A percentile compares a stretch with the other conserved stretches of the same genome.
Evolutionary conservation across 1,140 invertebrate species (phyloP).

Genomic region (Drosophila setifemur): DNA sequence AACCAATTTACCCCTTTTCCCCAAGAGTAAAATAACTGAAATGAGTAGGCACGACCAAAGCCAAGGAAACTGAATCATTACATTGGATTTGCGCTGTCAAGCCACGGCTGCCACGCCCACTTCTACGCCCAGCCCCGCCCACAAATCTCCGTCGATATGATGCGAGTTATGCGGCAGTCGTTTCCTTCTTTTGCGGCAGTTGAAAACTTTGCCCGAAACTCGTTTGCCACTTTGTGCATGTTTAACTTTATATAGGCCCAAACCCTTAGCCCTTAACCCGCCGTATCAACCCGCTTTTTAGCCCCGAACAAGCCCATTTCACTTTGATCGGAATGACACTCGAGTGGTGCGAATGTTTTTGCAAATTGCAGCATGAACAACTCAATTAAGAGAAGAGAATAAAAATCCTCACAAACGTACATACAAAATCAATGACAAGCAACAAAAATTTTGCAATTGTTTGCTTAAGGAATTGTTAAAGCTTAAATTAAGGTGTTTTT

Average conservation of each 20-base stretch:
- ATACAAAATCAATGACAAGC: neutral
- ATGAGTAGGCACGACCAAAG: neutral
- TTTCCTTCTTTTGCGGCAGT: constrained; percentile 53
- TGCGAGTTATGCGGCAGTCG: constrained; percentile 60
- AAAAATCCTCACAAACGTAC: neutral
- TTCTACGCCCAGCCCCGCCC: neutral
- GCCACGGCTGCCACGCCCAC: neutral
- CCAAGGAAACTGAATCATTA: constrained; percentile 46
- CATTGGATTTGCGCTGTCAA: constrained; percentile 66
- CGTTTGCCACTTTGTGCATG: constrained; percentile 64
- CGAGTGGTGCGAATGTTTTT: constrained; percentile 31
- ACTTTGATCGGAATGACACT: constrained; percentile 53
- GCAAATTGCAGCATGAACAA: constrained; percentile 43
- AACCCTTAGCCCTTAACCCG: neutral
- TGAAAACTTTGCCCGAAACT: constrained; percentile 54
- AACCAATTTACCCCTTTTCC: no score
- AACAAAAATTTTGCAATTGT: constrained; percentile 11
- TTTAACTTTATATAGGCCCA: constrained; percentile 52
- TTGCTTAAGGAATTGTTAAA: constrained; percentile 19
- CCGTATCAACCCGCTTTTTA: neutral
- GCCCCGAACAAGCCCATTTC: neutral
- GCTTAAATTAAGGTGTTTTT: no score
- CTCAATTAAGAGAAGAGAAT: constrained; percentile 53
- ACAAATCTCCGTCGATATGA: constrained; percentile 58
- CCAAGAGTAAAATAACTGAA: neutral